Percentiles rank a stretch among this genome's conserved stretches.
phyloP scores from a whole-genome alignment of 2,888 invertebrate species.

The Phaedon cochleariae region DNA sequence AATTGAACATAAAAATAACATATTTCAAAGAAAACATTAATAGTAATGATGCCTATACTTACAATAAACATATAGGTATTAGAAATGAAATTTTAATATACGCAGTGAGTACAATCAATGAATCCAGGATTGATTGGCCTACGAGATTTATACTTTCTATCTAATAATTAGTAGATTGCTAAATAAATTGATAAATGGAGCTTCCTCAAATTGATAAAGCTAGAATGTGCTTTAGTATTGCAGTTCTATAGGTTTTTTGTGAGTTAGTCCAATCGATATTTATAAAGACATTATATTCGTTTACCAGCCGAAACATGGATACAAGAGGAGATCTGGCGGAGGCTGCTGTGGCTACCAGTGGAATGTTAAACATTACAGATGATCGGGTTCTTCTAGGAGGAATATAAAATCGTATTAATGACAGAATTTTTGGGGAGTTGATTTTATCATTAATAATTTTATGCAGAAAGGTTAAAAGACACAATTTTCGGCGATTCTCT shows the following conservation, averaged over 20 bases:
- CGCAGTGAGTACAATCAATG: no score
- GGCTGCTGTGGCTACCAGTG: not conserved
- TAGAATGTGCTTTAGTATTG: not conserved
- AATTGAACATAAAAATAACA: not conserved
- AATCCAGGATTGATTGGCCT: no score
- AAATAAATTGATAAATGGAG: not conserved
- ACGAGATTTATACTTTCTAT: no score
- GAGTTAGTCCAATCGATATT: not conserved
- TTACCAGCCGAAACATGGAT: not conserved
- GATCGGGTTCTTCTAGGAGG: not conserved
- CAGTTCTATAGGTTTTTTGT: not conserved
- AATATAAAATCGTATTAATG: not conserved
- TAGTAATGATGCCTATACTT: not conserved
- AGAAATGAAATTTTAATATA: not conserved
- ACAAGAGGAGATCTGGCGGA: not conserved
- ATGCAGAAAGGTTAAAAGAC: not conserved
- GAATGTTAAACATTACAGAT: not conserved
- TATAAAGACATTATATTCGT: not conserved
- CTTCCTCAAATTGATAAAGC: not conserved
- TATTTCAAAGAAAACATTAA: not conserved
- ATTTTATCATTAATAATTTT: not conserved
- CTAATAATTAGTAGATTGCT: not conserved
- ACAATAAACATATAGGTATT: no score
- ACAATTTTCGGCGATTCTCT: not conserved
- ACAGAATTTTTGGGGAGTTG: not conserved